Evolutionary conservation across 2,113 vertebrate species (phyloP).

Genomic region (Morone saxatilis): DNA sequence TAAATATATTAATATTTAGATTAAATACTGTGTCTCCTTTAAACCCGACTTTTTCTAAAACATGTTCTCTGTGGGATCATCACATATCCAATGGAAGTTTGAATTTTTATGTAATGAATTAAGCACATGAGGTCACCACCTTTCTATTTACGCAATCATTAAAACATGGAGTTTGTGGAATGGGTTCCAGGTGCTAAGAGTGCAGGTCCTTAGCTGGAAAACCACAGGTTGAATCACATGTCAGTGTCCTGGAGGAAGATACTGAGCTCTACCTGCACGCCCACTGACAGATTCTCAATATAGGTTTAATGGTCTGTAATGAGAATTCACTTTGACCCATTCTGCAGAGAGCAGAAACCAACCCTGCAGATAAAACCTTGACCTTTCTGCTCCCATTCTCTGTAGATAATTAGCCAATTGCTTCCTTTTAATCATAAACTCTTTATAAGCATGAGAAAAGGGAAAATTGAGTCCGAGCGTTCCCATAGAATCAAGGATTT

Average conservation of each 20-base stretch:
- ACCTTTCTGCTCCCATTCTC: constrained; percentile 44
- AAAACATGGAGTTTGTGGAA: constrained; percentile 29
- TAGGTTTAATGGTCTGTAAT: constrained; percentile 48
- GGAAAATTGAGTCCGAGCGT: neutral
- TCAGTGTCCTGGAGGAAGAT: constrained; percentile 3
- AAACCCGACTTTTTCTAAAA: neutral
- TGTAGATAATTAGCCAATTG: constrained; percentile 57
- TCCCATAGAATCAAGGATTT: constrained; percentile 14
- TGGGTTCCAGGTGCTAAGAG: neutral
- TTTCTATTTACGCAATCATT: constrained; percentile 24
- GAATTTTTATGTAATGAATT: constrained; percentile 22
- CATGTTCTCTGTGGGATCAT: neutral
- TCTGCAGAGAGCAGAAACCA: constrained; percentile 10
- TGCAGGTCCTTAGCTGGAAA: neutral
- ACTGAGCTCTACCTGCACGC: neutral
- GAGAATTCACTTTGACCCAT: constrained; percentile 40
- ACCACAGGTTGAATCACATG: constrained; percentile 4
- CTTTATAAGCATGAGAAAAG: constrained; percentile 30
- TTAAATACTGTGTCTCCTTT: neutral
- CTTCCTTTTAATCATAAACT: constrained; percentile 56
- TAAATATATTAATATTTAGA: neutral
- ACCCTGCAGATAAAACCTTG: constrained; percentile 60
- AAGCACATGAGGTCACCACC: constrained; percentile 22
- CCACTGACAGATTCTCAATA: constrained; percentile 7
- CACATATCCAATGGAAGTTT: constrained; percentile 4